Evolutionary conservation across 2,888 invertebrate species (phyloP), one percentile per base, ranked within the genome.

Genomic region (Subacronicta megacephala): DNA sequence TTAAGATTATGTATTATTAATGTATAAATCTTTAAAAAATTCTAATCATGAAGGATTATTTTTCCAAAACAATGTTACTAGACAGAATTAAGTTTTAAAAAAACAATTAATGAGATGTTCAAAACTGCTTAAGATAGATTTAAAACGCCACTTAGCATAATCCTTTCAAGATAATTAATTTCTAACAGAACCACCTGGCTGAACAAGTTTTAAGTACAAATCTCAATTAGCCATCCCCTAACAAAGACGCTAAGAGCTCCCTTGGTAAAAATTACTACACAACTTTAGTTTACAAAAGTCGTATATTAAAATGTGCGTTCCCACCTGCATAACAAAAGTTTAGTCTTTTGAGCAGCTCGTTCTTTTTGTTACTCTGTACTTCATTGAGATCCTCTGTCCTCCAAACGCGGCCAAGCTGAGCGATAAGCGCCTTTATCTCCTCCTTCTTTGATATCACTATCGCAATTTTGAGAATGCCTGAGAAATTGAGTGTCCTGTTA

Each of bases 261-360:
- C 62, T 59, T 55, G 69, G 66, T 51, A 63, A 69, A 60, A 77
- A 77, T 66, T 62, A 62, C 51, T 40, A 49, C 49, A 53, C 38
- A 66, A 75, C 43, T 75, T 65, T 60, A 59, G 42, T 60, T 51
- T 54, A 40, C 51, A 55, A 60, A 67, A 74, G 63, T 50, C 44
- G 44, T 58, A 45, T 59, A 67, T 67, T 71, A 61, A 74, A 75
- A 62, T 59, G 47, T 41, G 49, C 63, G 58, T 63, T 44, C 66
- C 31, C 68, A 86, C 85, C 81, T 77, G 72, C 42, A 69, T 75
- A 75, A 60, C 72, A 80, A 49, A 82, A 71, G 53, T 83, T 81
- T 41, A 87, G 73, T 54, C 65, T 77, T 49, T 79, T 78, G 41
- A 85, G 57, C 46, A 81, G 59, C 57, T 62, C 59, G 65, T 75